Evolutionary conservation across 2,797 vertebrate genomes (phyloP).

Genomic region (Ceryle rudis): DNA sequence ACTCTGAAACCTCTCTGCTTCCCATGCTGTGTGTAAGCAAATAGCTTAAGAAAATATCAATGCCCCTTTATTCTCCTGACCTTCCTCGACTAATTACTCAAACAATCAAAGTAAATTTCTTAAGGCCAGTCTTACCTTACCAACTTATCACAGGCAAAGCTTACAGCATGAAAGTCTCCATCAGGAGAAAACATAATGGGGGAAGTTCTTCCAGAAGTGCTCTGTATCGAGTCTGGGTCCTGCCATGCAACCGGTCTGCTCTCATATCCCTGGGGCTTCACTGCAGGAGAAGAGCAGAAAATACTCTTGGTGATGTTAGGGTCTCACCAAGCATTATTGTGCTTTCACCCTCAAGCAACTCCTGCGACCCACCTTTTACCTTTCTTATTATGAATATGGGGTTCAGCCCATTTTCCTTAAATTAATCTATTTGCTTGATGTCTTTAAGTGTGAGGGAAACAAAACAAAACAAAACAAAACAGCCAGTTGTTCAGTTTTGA

Average conservation of each 20-base stretch:
- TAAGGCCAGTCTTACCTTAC: neutral
- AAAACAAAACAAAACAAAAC: neutral
- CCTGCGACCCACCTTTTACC: neutral
- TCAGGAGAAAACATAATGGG: rapidly evolving
- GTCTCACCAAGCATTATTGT: neutral
- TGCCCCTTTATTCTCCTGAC: neutral
- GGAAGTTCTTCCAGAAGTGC: neutral
- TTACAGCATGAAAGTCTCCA: neutral
- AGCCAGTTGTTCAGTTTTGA: rapidly evolving
- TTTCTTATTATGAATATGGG: neutral
- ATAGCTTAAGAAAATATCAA: neutral
- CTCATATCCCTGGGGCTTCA: neutral
- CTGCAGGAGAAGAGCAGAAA: neutral
- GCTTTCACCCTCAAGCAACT: neutral
- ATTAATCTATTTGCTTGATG: neutral
- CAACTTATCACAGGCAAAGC: neutral
- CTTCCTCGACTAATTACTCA: neutral
- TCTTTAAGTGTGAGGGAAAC: neutral
- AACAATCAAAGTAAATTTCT: neutral
- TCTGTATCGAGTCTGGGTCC: rapidly evolving
- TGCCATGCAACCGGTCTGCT: neutral
- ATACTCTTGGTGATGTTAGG: neutral
- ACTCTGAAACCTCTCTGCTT: neutral
- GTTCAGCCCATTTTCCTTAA: neutral
- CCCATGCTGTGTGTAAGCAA: neutral